Evolutionary conservation across 1,140 invertebrate species (phyloP).

Genomic region (Lepidurus couesii): DNA sequence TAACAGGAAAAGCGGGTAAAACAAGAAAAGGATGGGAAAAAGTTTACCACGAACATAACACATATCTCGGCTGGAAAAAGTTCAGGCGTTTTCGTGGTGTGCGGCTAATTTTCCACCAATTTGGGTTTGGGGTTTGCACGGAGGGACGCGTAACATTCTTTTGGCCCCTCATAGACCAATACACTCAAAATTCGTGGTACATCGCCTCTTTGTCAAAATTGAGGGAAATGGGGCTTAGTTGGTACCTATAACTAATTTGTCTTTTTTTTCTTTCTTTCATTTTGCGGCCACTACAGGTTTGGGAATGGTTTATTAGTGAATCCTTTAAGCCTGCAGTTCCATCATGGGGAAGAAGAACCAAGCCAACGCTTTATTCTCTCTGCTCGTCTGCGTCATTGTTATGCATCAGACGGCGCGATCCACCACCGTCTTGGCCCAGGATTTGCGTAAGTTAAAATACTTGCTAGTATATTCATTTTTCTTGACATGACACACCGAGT

Average conservation of each 20-base stretch:
- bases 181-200: not conserved
- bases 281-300: not conserved
- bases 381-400: not conserved
- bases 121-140: not conserved
- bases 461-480: not conserved
- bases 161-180: not conserved
- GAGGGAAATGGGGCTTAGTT: not conserved
- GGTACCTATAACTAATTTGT: not conserved
- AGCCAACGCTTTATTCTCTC: not conserved
- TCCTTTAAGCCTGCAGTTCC: not conserved
- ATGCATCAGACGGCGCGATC: not conserved
- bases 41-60: not conserved
- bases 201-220: too few relatives aligned
- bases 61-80: not conserved
- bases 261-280: not conserved
- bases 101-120: constrained; percentile 12
- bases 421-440: not conserved
- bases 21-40: not conserved
- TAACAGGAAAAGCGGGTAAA: not conserved
- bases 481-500: not conserved
- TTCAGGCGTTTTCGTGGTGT: not conserved
- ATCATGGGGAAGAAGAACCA: not conserved
- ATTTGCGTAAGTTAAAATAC: constrained; percentile 1
- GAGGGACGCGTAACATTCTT: not conserved
- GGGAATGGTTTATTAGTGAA: constrained; percentile 4